These are phyloP conservation scores for Ahaetulla prasina DNA, from an alignment of 2,113 vertebrate species.

Conservation along the genomic window DNA sequence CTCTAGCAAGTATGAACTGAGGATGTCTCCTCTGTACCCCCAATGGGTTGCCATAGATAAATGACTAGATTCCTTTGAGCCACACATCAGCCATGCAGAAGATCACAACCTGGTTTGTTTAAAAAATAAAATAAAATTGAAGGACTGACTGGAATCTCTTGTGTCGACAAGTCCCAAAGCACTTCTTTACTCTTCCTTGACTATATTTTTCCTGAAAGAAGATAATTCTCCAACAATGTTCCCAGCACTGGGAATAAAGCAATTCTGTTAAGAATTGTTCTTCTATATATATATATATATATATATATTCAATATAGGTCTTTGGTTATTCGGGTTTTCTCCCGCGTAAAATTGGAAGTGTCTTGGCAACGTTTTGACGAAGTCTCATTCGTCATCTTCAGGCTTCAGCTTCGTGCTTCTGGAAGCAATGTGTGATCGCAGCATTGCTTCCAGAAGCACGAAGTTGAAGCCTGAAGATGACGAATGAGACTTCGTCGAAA, in stretches of 20 bases:
- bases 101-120: neutral
- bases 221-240: neutral
- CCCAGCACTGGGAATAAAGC: neutral
- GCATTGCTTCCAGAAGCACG: too few species aligned
- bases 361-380: too few species aligned
- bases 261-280: neutral
- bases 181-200: neutral
- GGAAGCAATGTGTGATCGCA: too few species aligned
- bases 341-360: too few species aligned
- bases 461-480: too few species aligned
- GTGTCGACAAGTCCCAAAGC: neutral
- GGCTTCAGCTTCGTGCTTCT: too few species aligned
- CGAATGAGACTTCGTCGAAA: too few species aligned
- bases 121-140: neutral
- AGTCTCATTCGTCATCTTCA: too few species aligned
- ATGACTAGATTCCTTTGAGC: neutral
- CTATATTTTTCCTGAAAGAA: neutral
- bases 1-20: neutral
- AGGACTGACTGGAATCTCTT: neutral
- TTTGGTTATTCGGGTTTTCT: too few species aligned
- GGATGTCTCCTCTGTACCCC: neutral
- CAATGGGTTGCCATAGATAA: neutral
- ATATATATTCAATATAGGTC: too few species aligned
- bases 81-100: neutral
- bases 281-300: too few species aligned